These are phyloP conservation scores for Stenotaenia linearis DNA, from an alignment of 2,888 invertebrate species.

Conservation along the genomic window DNA sequence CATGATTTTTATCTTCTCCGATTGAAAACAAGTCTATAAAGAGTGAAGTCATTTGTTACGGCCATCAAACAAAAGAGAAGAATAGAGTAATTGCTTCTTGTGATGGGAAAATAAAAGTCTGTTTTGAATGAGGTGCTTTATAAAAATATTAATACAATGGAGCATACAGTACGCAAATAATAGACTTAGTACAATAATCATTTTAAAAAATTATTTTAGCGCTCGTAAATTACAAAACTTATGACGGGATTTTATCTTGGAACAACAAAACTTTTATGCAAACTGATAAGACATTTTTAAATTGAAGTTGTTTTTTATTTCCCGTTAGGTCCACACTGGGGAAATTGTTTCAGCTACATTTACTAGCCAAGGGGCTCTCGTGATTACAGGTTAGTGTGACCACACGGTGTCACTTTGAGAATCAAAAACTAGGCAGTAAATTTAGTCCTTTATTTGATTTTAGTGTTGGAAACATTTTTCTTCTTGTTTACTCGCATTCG, in stretches of 20 bases:
- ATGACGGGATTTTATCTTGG: neutral
- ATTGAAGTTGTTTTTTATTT: neutral
- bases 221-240: neutral
- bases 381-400: too few species aligned
- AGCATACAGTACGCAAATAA: neutral
- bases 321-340: neutral
- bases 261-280: neutral
- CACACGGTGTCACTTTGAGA: too few species aligned
- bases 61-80: neutral
- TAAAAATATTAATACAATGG: neutral
- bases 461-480: too few species aligned
- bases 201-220: neutral
- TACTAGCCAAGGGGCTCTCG: neutral
- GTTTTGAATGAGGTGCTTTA: neutral
- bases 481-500: too few species aligned
- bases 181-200: neutral
- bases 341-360: neutral
- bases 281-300: neutral
- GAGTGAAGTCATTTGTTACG: constrained; percentile 23
- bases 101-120: constrained; percentile 3
- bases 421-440: too few species aligned
- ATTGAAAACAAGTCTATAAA: constrained; percentile 26
- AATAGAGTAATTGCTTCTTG: constrained; percentile 8
- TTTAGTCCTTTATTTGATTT: too few species aligned
- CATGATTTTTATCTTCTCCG: constrained; percentile 8